phyloP scores from a whole-genome alignment of 2,113 vertebrate species.

The Natator depressus region DNA sequence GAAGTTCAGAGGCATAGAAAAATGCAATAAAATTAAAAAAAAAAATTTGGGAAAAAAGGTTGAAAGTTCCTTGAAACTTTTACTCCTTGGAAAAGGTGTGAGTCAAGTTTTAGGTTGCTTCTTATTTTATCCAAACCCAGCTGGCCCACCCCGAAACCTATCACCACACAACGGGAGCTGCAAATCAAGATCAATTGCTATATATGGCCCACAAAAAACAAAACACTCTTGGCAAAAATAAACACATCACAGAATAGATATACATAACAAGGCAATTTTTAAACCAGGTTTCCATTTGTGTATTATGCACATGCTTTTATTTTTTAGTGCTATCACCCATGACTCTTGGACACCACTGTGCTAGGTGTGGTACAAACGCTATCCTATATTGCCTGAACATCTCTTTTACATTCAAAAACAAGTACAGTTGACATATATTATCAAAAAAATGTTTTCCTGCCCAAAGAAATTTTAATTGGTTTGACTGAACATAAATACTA shows the following conservation, averaged over 20 bases:
- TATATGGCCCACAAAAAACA: not conserved
- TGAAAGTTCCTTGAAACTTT: not conserved
- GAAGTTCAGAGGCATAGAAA: not conserved
- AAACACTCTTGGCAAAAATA: not conserved
- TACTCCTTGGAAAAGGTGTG: not conserved
- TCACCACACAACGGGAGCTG: not conserved
- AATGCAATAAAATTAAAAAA: not conserved
- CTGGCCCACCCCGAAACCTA: not conserved
- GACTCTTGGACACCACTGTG: not conserved
- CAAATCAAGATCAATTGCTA: not conserved
- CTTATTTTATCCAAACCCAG: rapidly evolving
- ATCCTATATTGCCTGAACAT: not conserved
- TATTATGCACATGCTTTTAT: not conserved
- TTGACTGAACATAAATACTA: not conserved
- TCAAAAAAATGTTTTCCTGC: not conserved
- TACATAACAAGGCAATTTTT: not conserved
- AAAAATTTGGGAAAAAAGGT: too few species aligned
- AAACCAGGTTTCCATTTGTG: not conserved
- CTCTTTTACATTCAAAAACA: not conserved
- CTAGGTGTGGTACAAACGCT: not conserved
- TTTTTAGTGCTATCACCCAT: not conserved
- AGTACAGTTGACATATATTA: not conserved
- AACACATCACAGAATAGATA: rapidly evolving
- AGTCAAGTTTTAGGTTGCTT: not conserved
- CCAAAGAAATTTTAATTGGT: not conserved